Evolutionary conservation across 64 coral and sea anemone species (phyloP), one percentile per base, ranked within the genome.

Genomic region (Pachyseris speciosa): DNA sequence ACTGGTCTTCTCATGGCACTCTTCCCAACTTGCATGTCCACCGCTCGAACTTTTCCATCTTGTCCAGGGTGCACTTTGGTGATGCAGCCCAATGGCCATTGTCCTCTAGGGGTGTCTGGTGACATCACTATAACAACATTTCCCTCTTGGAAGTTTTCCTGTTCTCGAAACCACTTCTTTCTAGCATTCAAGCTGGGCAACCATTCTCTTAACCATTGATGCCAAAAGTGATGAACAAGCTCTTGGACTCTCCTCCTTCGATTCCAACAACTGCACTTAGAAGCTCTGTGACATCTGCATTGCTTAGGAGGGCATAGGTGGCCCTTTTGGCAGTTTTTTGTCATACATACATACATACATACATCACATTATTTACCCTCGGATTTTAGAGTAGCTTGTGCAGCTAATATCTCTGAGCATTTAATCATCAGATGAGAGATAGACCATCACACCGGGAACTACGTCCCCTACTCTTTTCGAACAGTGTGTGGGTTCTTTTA

Each of bases 141-240:
- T 69, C 58, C 37, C 20, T 45, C 70, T 68, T 48, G 37, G 3
- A 68, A 47, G 27, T 85, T 67, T 19, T 47, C 83, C 43, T 85
- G 64, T 33, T 36, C 17, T 20, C 80, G 66, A 30, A 53, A 63
- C 85, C 44, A 57, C 49, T 73, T 87, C 17, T 30, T 67, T 51
- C 61, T 68, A 30, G 84, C 22, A 47, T 25, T 87, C 48, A 60
- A 27, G 4, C 85, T 69, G 16, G 85, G 85, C 5, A 74, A 17
- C 67, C 85, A 87, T 47, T 87, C 67, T 74, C 40, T 27, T 42
- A 87, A 51, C 68, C 68, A 87, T 32, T 68, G 2, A 28, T 57
- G 85, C 69, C 85, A 87, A 59, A 87, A 87, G 11, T 85, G 34
- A 24, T 26, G 43, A 31, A 85, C 63, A 49, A 85, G 37, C 29